These are phyloP conservation scores for Leucophenga varia DNA, from an alignment of 1,140 invertebrate genomes.

Conservation along the genomic window DNA sequence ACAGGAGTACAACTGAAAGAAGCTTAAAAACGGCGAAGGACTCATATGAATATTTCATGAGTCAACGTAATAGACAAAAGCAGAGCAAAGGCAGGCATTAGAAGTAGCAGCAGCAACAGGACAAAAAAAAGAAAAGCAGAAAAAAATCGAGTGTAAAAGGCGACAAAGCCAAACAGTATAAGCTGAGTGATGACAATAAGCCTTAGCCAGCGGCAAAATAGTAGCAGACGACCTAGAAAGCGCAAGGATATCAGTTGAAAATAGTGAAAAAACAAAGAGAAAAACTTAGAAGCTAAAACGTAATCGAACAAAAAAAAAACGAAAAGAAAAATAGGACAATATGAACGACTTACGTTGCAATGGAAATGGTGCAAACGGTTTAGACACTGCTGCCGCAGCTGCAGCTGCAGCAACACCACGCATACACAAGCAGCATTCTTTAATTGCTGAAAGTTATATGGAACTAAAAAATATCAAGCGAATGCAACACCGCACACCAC, in stretches of 20 bases:
- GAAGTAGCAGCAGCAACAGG: too few species aligned
- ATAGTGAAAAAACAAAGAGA: conserved; percentile 3
- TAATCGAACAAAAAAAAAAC: too few species aligned
- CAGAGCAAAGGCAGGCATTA: too few species aligned
- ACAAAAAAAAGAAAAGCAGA: too few species aligned
- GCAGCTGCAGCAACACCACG: conserved; percentile 9
- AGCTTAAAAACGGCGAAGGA: too few species aligned
- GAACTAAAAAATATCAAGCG: too few species aligned
- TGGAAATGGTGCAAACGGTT: conserved; percentile 23
- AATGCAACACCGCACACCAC: too few species aligned
- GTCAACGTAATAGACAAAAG: not conserved
- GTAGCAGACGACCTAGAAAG: too few species aligned
- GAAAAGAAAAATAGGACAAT: not conserved
- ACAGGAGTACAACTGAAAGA: too few species aligned
- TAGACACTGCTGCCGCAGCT: too few species aligned
- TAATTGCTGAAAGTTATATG: not conserved
- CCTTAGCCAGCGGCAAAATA: not conserved
- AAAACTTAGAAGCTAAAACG: conserved; percentile 1
- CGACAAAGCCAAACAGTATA: not conserved
- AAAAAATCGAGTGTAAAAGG: too few species aligned
- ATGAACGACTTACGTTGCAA: conserved; percentile 39
- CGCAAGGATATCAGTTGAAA: too few species aligned
- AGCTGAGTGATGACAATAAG: conserved; percentile 45
- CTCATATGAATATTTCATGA: conserved; percentile 46
- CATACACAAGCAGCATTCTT: conserved; percentile 38